Evolutionary conservation across 2,888 invertebrate species (phyloP).

Genomic region (Auanema freiburgensis): DNA sequence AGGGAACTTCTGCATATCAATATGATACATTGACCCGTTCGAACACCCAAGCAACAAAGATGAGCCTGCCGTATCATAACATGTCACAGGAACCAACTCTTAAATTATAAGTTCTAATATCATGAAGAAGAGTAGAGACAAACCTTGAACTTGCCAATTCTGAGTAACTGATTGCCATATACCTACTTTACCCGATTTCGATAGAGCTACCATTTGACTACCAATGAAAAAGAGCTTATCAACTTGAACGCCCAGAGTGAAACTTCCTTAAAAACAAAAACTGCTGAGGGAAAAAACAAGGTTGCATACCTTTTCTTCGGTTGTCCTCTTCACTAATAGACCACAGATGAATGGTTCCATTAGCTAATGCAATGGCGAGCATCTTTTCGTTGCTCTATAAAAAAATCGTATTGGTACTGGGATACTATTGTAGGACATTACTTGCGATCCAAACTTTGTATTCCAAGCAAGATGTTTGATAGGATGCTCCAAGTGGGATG

Average conservation of each 20-base stretch:
- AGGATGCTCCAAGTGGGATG: slow-evolving; percentile 83
- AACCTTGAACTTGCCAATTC: slow-evolving; percentile 80
- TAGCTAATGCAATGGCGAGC: slow-evolving; percentile 52
- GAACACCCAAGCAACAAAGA: slow-evolving; percentile 91
- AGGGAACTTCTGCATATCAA: slow-evolving; percentile 96
- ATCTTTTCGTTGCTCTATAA: slow-evolving; percentile 51
- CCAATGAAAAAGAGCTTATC: slow-evolving; percentile 97
- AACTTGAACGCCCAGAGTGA: slow-evolving; percentile 75
- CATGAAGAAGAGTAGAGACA: slow-evolving; percentile 1
- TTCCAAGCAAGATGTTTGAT: slow-evolving; percentile 92
- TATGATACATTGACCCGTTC: slow-evolving; percentile 73
- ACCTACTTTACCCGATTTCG: slow-evolving; percentile 87
- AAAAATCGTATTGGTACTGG: not conserved
- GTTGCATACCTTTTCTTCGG: slow-evolving; percentile 20
- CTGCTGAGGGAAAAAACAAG: not conserved
- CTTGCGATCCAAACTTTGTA: slow-evolving; percentile 65
- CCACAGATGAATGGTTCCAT: slow-evolving; percentile 54
- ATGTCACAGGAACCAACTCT: slow-evolving; percentile 90
- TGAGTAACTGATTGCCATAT: slow-evolving; percentile 99
- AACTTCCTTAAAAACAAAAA: slow-evolving; percentile 38
- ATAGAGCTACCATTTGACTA: slow-evolving; percentile 92
- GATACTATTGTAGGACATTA: too few relatives aligned
- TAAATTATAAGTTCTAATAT: slow-evolving; percentile 21
- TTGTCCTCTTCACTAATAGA: slow-evolving; percentile 74
- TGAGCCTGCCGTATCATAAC: slow-evolving; percentile 89